Evolutionary conservation across 2,888 invertebrate genomes (phyloP).

Genomic region (Yponomeuta plumbellus): DNA sequence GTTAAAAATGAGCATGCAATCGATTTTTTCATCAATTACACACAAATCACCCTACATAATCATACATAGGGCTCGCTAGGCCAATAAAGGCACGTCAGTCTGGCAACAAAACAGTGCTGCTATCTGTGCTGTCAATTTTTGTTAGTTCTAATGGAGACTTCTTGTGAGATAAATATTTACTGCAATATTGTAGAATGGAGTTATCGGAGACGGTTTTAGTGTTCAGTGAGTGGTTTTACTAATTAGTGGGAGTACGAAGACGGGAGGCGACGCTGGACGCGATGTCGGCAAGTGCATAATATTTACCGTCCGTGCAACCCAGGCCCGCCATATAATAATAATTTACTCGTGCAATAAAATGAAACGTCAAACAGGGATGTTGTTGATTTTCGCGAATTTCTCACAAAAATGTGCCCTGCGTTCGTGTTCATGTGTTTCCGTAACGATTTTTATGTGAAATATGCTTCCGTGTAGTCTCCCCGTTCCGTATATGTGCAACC

Average conservation of each 20-base stretch:
- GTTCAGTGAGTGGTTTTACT: constrained; percentile 39
- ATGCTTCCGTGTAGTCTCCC: not conserved
- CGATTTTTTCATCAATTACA: not conserved
- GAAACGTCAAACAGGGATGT: constrained; percentile 69
- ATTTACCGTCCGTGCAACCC: constrained; percentile 36
- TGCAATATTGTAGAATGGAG: constrained; percentile 64
- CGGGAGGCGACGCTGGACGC: not conserved
- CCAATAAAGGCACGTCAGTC: constrained; percentile 65
- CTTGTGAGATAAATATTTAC: constrained; percentile 79
- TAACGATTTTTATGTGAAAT: not conserved
- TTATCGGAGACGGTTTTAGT: constrained; percentile 32
- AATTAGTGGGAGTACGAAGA: constrained; percentile 14
- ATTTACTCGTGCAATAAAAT: constrained; percentile 60
- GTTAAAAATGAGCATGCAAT: not conserved
- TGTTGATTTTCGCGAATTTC: constrained; percentile 41
- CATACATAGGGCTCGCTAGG: constrained; percentile 57
- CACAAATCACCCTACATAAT: not conserved
- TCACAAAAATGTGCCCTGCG: constrained; percentile 26
- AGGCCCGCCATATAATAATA: constrained; percentile 73
- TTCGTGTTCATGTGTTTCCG: not conserved
- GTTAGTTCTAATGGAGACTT: constrained; percentile 79
- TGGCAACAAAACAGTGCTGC: constrained; percentile 80
- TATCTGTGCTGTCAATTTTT: constrained; percentile 89
- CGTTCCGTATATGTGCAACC: not conserved
- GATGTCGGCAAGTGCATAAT: constrained; percentile 17